Evolutionary conservation across 2,888 invertebrate genomes (phyloP), one percentile per base, ranked within the genome.

Genomic region (Loripinus fragilis): DNA sequence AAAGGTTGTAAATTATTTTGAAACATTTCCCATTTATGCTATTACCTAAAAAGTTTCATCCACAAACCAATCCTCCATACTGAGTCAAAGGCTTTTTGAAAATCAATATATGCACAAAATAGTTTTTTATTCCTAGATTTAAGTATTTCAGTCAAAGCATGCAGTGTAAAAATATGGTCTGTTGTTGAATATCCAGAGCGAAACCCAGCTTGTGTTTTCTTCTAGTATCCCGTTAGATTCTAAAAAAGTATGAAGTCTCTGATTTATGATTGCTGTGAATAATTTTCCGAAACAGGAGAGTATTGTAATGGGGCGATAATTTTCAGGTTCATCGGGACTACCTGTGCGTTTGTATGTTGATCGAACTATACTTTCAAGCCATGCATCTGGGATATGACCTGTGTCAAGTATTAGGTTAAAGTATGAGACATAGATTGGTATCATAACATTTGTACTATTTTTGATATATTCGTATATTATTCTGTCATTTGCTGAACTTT

Each of bases 121-220:
- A 52, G 42, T 71, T 74, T 78, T 33, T 74, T 42, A 30, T 70
- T 69, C 28, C 42, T 65, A n/a, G 64, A 55, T 67, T 68, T 67
- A 15, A 78, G 42, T 28, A 76, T 73, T 70, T 70, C 55, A 28
- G 74, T 42, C 25, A 80, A 45, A 5, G 67, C 23, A 48, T 76
- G 66, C 3, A 73, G 30, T 8, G 68, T 30, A 60, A 76, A 80
- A 23, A 80, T 70, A 60, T 76, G 75, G 50, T 80, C 80, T 8
- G 64, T 66, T 20, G 71, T 70, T 5, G 75, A 74, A 67, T 71
- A 74, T 2, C 30, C 48, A 17, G n/a, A 42, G n/a, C 69, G 45
- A 65, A 77, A 77, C 1, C 77, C 77, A 23, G 77, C 72, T 72
- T 79, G 79, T n/a, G 41, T 66, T 64, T 72, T 80, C 75, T 12